phyloP scores from a whole-genome alignment of 2,797 vertebrate species.

The Hippoglossus hippoglossus region DNA sequence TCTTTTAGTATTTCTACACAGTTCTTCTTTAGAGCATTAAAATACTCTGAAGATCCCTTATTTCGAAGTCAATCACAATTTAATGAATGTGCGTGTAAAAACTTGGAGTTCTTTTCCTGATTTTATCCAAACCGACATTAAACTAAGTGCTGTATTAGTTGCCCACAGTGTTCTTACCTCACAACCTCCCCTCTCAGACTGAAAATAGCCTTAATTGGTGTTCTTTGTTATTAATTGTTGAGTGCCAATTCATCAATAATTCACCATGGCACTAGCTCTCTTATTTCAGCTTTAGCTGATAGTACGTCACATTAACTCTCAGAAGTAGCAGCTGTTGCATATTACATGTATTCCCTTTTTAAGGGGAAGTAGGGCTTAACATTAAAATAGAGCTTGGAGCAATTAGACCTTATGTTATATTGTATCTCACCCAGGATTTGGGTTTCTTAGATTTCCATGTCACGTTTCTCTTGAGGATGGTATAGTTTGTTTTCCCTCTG shows the following conservation, averaged over 20 bases:
- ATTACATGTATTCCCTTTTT: slow-evolving; percentile 33
- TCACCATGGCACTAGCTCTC: slow-evolving; percentile 20
- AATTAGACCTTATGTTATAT: not conserved
- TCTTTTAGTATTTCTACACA: not conserved
- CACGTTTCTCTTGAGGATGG: not conserved
- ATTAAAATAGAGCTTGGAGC: not conserved
- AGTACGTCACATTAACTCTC: slow-evolving; percentile 18
- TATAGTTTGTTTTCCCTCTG: not conserved
- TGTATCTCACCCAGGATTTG: not conserved
- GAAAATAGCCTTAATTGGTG: not conserved
- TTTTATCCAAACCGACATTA: not conserved
- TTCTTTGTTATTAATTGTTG: slow-evolving; percentile 21
- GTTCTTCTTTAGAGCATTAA: not conserved
- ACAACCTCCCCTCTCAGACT: slow-evolving; percentile 1
- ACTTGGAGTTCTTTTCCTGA: not conserved
- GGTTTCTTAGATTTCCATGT: not conserved
- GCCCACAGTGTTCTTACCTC: not conserved
- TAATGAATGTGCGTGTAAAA: not conserved
- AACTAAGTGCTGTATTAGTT: not conserved
- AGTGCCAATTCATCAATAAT: slow-evolving; percentile 39
- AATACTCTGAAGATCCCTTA: no score
- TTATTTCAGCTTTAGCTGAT: slow-evolving; percentile 20
- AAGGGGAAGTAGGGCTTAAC: not conserved
- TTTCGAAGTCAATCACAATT: not conserved
- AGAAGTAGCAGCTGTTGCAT: slow-evolving; percentile 14